Conservation (phyloP, 2,888 invertebrate genomes). For the Acanthosepion lycidas region DNA sequence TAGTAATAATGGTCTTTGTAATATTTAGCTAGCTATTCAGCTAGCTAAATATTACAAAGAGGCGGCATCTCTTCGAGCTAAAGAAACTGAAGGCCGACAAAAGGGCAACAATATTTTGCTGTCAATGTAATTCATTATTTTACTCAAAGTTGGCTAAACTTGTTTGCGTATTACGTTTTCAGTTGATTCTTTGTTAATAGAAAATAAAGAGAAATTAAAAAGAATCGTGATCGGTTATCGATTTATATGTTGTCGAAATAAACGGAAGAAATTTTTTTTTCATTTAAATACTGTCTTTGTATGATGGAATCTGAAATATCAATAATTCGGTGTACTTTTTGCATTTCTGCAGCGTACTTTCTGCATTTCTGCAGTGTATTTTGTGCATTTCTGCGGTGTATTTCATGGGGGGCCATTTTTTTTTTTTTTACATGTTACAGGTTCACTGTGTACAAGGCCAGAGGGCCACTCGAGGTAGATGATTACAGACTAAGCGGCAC, state of each 20-base stretch:
- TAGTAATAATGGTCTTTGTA: too few relatives aligned
- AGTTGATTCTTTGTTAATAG: neutral
- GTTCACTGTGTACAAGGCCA: too few relatives aligned
- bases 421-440: too few relatives aligned
- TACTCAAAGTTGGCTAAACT: neutral
- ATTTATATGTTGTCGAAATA: constrained; percentile 6
- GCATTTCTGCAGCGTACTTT: neutral
- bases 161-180: neutral
- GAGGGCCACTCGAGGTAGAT: too few relatives aligned
- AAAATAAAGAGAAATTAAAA: neutral
- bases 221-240: neutral
- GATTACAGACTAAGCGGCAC: too few relatives aligned
- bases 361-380: too few relatives aligned
- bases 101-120: neutral
- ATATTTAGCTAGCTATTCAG: too few relatives aligned
- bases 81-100: neutral
- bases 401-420: neutral
- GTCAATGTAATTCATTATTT: neutral
- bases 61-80: too few relatives aligned
- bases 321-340: neutral
- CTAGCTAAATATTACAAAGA: too few relatives aligned
- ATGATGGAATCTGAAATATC: neutral
- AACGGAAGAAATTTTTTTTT: neutral
- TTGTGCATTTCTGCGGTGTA: neutral
- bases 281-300: neutral